phyloP scores from a whole-genome alignment of 1,140 invertebrate species.

The Phenacoccus solenopsis region DNA sequence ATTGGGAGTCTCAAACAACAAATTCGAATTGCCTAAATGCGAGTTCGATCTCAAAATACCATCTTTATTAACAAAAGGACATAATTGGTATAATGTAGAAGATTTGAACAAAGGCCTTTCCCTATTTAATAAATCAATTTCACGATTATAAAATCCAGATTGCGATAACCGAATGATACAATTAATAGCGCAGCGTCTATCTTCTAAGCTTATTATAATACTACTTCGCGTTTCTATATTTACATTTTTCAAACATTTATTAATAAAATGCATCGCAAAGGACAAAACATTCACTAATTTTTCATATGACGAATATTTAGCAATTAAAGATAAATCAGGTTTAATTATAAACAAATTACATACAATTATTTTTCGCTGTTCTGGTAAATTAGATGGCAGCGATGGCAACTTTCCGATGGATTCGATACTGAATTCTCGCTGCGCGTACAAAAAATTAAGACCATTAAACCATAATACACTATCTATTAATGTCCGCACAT shows the following conservation, averaged over 20 bases:
- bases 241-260: not conserved
- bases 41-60: constrained; percentile 22
- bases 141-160: not conserved
- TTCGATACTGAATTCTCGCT: not conserved
- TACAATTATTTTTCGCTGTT: not conserved
- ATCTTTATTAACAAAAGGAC: constrained; percentile 20
- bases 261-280: not conserved
- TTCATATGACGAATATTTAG: not conserved
- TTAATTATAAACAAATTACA: not conserved
- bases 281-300: not conserved
- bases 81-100: not conserved
- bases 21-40: constrained; percentile 20
- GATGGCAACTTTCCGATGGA: not conserved
- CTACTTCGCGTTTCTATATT: not conserved
- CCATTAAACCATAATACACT: not conserved
- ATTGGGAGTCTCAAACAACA: constrained; percentile 19
- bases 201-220: not conserved
- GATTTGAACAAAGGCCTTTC: not conserved
- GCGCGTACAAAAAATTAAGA: not conserved
- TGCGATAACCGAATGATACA: not conserved
- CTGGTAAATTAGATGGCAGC: not conserved
- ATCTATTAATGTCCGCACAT: not conserved
- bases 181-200: not conserved
- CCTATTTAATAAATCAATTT: not conserved
- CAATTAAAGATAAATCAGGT: not conserved